These are phyloP conservation scores for Drosophila subquinaria DNA, from an alignment of 2,888 invertebrate genomes.

Conservation along the genomic window DNA sequence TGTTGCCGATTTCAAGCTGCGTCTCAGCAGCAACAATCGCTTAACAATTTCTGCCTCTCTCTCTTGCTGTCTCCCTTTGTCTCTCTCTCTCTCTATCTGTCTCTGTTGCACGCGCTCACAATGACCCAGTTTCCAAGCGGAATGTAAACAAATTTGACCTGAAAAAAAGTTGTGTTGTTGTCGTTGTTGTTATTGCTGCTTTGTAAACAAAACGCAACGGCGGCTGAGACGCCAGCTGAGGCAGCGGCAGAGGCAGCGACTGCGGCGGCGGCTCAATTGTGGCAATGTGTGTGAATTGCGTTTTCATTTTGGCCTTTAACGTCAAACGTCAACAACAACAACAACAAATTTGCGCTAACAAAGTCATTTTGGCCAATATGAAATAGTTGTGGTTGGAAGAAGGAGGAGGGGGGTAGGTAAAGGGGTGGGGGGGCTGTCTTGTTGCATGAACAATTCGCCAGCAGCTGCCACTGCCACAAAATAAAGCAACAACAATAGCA, in stretches of 20 bases:
- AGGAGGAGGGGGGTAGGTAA: background rate
- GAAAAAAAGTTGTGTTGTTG: slow-evolving; percentile 68
- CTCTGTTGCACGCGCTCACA: slow-evolving; percentile 74
- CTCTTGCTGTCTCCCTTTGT: background rate
- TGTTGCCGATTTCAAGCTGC: slow-evolving; percentile 64
- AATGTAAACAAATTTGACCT: slow-evolving; percentile 85
- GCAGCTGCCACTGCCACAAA: slow-evolving; percentile 24
- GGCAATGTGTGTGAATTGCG: slow-evolving; percentile 65
- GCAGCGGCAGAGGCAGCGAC: slow-evolving; percentile 56
- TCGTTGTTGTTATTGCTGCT: slow-evolving; percentile 56
- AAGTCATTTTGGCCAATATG: slow-evolving; percentile 71
- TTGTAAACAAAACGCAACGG: slow-evolving; percentile 78
- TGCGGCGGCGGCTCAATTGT: slow-evolving; percentile 53
- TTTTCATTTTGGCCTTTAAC: slow-evolving; percentile 71
- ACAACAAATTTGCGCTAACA: slow-evolving; percentile 59
- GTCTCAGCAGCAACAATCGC: slow-evolving; percentile 50
- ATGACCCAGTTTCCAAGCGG: slow-evolving; percentile 83
- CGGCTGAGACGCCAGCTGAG: slow-evolving; percentile 53
- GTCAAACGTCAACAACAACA: slow-evolving; percentile 44
- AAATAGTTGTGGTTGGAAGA: slow-evolving; percentile 59
- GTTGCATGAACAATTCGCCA: slow-evolving; percentile 49
- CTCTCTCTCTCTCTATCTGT: slow-evolving; percentile 15
- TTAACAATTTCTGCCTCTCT: slow-evolving; percentile 32
- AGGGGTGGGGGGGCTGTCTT: slow-evolving; percentile 7
- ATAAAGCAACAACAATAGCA: slow-evolving; percentile 1